Evolutionary conservation across 2,797 vertebrate genomes (phyloP).

Genomic region (Nannoperca australis): DNA sequence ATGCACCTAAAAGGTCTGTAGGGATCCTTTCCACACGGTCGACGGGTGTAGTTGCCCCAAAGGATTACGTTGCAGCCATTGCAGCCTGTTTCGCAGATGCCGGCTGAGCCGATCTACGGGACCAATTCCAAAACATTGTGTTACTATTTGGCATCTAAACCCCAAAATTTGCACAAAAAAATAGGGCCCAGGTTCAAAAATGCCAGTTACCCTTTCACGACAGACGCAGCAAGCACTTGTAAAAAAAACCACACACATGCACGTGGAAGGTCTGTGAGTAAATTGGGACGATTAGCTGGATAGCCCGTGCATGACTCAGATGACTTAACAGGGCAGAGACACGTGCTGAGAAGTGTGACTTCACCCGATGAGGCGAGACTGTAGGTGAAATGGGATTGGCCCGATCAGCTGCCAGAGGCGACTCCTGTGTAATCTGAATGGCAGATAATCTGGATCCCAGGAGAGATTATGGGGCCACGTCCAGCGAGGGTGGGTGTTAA

Average conservation of each 20-base stretch:
- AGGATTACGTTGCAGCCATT: too few species aligned
- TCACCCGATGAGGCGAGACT: constrained; percentile 42
- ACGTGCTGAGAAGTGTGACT: constrained; percentile 49
- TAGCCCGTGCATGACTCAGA: constrained; percentile 42
- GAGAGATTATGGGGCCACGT: constrained; percentile 54
- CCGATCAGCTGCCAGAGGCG: constrained; percentile 50
- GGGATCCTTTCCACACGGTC: too few species aligned
- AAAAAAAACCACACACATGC: neutral
- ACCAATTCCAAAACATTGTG: too few species aligned
- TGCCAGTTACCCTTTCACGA: too few species aligned
- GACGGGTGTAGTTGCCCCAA: too few species aligned
- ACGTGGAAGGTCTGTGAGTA: neutral
- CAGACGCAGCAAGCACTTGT: too few species aligned
- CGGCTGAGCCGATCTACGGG: too few species aligned
- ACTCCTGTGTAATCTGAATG: constrained; percentile 67
- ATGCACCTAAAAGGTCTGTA: too few species aligned
- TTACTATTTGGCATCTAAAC: too few species aligned
- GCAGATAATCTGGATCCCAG: constrained; percentile 68
- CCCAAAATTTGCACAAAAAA: too few species aligned
- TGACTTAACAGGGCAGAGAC: constrained; percentile 45
- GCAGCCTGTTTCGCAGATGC: too few species aligned
- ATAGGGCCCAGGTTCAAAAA: too few species aligned
- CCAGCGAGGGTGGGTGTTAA: constrained; percentile 3
- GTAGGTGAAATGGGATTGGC: constrained; percentile 50
- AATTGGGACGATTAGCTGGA: constrained; percentile 35